Evolutionary conservation across 1,140 invertebrate genomes (phyloP).

Genomic region (Conus betulinus): DNA sequence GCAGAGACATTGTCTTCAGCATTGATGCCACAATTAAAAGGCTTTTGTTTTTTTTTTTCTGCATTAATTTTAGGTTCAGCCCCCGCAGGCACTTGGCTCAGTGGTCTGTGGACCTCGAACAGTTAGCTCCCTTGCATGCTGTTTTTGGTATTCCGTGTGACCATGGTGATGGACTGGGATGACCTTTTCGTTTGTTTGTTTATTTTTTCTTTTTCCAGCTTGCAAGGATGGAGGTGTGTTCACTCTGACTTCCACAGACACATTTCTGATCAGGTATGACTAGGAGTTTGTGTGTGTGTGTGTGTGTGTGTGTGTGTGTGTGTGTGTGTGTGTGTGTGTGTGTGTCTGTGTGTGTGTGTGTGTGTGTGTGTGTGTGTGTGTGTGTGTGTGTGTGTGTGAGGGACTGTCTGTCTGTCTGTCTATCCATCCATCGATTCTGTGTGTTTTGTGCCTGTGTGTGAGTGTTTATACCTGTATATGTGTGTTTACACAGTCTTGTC

Average conservation of each 20-base stretch:
- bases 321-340: not conserved
- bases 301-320: conserved; percentile 1
- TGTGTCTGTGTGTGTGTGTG: not conserved
- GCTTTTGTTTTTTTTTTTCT: too few species aligned
- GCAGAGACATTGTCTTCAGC: too few species aligned
- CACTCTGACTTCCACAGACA: conserved; percentile 83
- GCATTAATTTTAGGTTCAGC: too few species aligned
- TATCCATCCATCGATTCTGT: too few species aligned
- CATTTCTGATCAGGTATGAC: conserved; percentile 78
- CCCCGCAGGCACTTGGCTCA: too few species aligned
- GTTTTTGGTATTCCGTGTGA: too few species aligned
- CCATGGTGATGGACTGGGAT: too few species aligned
- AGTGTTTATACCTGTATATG: not conserved
- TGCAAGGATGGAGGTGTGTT: conserved; percentile 81
- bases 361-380: not conserved
- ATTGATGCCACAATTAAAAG: too few species aligned
- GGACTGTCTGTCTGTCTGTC: not conserved
- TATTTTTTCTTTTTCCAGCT: conserved; percentile 57
- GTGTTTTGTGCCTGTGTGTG: too few species aligned
- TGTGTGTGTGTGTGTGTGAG: not conserved
- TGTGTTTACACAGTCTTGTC: too few species aligned
- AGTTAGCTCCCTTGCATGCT: too few species aligned
- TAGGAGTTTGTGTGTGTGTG: not conserved
- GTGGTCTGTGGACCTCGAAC: too few species aligned
- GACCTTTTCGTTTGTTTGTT: not conserved